Evolutionary conservation across 2,113 vertebrate species (phyloP).

Genomic region (Mesembrinibis cayennensis): DNA sequence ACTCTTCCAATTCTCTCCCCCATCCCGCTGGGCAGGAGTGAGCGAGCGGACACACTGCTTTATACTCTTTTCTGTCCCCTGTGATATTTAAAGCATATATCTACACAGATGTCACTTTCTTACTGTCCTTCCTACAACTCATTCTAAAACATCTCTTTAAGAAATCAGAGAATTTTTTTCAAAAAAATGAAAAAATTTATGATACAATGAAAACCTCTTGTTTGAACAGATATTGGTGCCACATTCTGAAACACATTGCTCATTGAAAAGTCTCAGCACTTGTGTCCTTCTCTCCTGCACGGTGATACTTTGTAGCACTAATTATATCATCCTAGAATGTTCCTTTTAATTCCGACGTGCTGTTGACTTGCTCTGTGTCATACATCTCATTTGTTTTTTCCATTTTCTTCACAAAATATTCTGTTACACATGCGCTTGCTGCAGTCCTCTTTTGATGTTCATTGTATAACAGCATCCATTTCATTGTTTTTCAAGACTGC

Average conservation of each 20-base stretch:
- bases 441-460: neutral
- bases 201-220: neutral
- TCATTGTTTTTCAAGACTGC: neutral
- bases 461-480: neutral
- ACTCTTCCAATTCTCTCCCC: no score
- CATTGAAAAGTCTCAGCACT: neutral
- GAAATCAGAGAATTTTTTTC: neutral
- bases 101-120: neutral
- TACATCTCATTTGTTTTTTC: neutral
- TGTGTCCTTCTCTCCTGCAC: neutral
- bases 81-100: neutral
- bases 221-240: neutral
- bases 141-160: neutral
- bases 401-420: neutral
- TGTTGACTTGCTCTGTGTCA: neutral
- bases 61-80: neutral
- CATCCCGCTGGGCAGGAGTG: no score
- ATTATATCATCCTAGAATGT: neutral
- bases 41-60: neutral
- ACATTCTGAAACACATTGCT: neutral
- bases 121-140: neutral
- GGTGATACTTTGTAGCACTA: neutral
- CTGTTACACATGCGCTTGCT: neutral
- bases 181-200: neutral
- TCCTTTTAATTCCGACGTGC: neutral